Base-by-base conservation (phyloP, 2,113 vertebrate genomes). In the Misgurnus mizolepis region DNA sequence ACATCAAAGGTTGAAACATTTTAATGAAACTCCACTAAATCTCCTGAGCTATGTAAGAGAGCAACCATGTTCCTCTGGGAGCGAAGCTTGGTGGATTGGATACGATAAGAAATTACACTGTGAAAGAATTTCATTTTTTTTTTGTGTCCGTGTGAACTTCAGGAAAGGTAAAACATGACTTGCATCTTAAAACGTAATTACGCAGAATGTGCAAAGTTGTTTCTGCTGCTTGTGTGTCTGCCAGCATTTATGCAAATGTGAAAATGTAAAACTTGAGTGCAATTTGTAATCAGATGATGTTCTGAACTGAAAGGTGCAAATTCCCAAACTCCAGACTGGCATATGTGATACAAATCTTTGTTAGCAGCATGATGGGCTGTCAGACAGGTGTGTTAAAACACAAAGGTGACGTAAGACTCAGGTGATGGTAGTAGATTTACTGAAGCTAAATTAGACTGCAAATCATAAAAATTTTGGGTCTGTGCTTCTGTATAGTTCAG, bases 311-410 rank as follows among this genome's bases (percentile, higher is more conserved):
- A 15, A 70, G 39, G 55, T 79, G 78, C 12, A 47, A 70, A 41
- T 58, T 56, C 40, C 67, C 78, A 79, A 56, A 71, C 78, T 71
- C 78, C 78, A 50, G 67, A 61, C 78, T 79, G 56, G 45, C 67
- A 79, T 79, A 50, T 79, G 58, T 64, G 62, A 79, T 79, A 43
- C 10, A 53, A 64, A 79, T 70, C 14, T 50, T 12, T 79, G 62
- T 70, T 50, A 70, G 17, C 75, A 77, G 62, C 9, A 17, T 17
- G n/a, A 47, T 45, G 12, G 45, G 45, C 43, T 62, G 14, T 18
- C 50, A 41, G 69, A 39, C 34, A 40, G 27, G 53, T 56, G 53
- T 15, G 53, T 6, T 56, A 15, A 56, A 56, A 56, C 5, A 15
- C 53, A 71, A 34, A 34, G 27, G 27, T 34, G 3, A 34, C 27